A percentile compares a stretch with the other conserved stretches of the same genome.
These are phyloP conservation scores for Microplitis demolitor DNA, from an alignment of 1,140 invertebrate genomes.

Conservation along the genomic window DNA sequence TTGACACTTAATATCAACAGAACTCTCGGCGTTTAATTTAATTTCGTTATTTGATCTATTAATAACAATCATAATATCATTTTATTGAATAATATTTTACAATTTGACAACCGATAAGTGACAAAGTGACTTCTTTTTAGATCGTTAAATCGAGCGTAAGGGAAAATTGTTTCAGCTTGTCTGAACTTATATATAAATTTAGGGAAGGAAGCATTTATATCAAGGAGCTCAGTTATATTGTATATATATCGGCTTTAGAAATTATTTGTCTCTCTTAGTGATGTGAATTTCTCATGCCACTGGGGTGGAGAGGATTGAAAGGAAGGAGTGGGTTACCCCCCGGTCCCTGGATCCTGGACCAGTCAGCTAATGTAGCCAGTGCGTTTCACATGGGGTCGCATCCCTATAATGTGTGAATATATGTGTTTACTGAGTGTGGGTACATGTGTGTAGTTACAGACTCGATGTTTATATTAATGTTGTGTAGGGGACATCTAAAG, in stretches of 20 bases:
- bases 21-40: background rate
- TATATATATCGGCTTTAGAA: background rate
- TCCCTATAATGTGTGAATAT: slow-evolving; percentile 1
- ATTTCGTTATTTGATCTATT: background rate
- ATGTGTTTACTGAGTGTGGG: background rate
- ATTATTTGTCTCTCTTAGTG: background rate
- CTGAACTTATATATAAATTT: background rate
- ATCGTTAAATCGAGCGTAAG: background rate
- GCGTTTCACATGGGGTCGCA: slow-evolving; percentile 27
- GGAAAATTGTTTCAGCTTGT: slow-evolving; percentile 11
- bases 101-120: background rate
- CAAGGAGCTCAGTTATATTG: too few species aligned
- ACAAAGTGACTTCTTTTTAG: background rate
- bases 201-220: too few species aligned
- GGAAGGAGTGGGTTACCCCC: too few species aligned
- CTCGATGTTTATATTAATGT: slow-evolving; percentile 54
- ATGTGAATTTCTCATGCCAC: background rate
- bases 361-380: slow-evolving; percentile 47
- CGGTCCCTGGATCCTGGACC: slow-evolving; percentile 29
- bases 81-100: background rate
- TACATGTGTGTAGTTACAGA: slow-evolving; percentile 37
- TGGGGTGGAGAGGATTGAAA: too few species aligned
- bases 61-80: background rate
- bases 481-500: slow-evolving; percentile 18
- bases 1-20: background rate